Conservation (phyloP, 2,113 vertebrate species). For the Thunnus maccoyii region DNA sequence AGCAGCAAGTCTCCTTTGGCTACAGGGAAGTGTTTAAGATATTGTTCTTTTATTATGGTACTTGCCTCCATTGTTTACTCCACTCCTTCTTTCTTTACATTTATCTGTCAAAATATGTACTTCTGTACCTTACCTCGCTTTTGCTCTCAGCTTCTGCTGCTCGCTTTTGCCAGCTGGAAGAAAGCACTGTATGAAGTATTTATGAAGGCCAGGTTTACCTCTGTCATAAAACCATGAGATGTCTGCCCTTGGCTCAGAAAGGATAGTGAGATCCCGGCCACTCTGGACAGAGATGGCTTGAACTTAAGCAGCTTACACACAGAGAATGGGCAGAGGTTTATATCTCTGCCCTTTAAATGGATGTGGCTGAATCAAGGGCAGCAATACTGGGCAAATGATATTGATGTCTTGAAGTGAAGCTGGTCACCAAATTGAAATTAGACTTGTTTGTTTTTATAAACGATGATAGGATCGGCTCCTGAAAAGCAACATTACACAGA, state of each 20-base stretch:
- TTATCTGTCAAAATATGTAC: constrained; percentile 44
- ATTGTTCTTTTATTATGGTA: constrained; percentile 18
- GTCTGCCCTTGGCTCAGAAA: constrained; percentile 70
- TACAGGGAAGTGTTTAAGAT: constrained; percentile 11
- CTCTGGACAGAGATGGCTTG: constrained; percentile 45
- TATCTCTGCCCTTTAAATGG: constrained; percentile 66
- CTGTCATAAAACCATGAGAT: constrained; percentile 70
- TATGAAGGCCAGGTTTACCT: constrained; percentile 74
- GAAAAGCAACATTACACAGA: constrained; percentile 15
- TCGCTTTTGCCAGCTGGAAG: constrained; percentile 54
- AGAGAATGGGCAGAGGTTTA: constrained; percentile 60
- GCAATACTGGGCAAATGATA: constrained; percentile 42
- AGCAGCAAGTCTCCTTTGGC: constrained; percentile 2
- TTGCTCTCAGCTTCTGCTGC: constrained; percentile 45
- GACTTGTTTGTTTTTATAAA: constrained; percentile 44
- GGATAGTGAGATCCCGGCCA: constrained; percentile 58
- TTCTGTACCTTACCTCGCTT: constrained; percentile 48
- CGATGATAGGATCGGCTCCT: not conserved
- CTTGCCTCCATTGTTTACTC: constrained; percentile 27
- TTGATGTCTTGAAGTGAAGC: constrained; percentile 32
- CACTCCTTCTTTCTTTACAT: constrained; percentile 12
- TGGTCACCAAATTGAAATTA: constrained; percentile 42
- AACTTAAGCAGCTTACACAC: constrained; percentile 54
- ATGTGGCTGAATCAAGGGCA: constrained; percentile 65
- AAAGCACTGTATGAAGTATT: constrained; percentile 73